A percentile compares a stretch with the other conserved stretches of the same genome.
Conservation (phyloP, 2,888 invertebrate genomes). For the Hesperia comma region DNA sequence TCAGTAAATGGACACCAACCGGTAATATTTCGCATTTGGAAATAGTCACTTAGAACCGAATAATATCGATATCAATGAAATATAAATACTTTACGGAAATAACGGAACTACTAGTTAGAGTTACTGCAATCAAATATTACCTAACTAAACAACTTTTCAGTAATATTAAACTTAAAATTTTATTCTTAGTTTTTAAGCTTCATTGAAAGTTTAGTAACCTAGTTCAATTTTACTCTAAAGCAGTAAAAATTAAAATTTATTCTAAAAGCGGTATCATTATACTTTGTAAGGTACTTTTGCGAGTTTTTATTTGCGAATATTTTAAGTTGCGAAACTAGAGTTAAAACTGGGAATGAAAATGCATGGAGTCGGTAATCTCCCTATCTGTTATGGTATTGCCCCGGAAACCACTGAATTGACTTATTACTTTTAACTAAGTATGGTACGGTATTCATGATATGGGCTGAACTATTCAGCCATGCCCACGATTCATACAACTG, state of each 20-base stretch:
- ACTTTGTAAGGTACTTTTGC: too few relatives aligned
- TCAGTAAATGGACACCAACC: conserved; percentile 3
- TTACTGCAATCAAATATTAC: conserved; percentile 2
- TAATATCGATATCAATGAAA: conserved; percentile 29
- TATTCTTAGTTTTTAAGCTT: neutral
- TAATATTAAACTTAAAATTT: neutral
- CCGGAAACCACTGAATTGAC: too few relatives aligned
- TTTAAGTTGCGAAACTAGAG: too few relatives aligned
- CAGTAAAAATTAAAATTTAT: neutral
- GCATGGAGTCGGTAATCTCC: too few relatives aligned
- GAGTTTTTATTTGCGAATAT: too few relatives aligned
- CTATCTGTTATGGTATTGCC: too few relatives aligned
- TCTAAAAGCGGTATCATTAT: too few relatives aligned
- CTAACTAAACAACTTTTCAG: neutral
- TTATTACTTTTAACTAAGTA: too few relatives aligned
- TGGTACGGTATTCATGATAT: too few relatives aligned
- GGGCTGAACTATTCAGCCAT: too few relatives aligned
- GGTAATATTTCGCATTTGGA: conserved; percentile 14
- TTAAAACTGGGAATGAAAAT: too few relatives aligned
- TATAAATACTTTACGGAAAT: conserved; percentile 15
- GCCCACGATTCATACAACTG: too few relatives aligned
- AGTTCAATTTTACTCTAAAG: neutral
- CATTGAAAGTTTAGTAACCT: conserved; percentile 2
- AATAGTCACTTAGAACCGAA: conserved; percentile 15
- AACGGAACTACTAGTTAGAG: conserved; percentile 14